A percentile compares a stretch with the other conserved stretches of the same genome.
Conservation (phyloP, 2,888 invertebrate genomes). For the Synergus japonicus region DNA sequence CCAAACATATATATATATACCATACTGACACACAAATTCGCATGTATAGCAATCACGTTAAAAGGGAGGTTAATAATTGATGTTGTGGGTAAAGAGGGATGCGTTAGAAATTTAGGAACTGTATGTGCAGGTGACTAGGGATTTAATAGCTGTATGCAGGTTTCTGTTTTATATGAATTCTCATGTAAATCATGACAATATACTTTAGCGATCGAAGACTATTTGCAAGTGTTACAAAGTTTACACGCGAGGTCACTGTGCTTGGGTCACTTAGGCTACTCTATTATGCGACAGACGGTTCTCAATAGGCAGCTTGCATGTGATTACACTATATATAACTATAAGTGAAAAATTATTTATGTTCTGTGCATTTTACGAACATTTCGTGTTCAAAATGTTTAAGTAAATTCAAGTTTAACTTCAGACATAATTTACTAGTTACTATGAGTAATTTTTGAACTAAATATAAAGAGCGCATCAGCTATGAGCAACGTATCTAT, state of each 20-base stretch:
- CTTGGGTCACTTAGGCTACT: constrained; percentile 52
- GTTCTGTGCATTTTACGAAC: not conserved
- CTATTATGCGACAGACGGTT: constrained; percentile 59
- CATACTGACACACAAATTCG: constrained; percentile 40
- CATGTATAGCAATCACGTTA: constrained; percentile 42
- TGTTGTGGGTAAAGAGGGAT: not conserved
- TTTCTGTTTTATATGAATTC: constrained; percentile 7
- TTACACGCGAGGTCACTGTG: constrained; percentile 67
- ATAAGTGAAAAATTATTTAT: not conserved
- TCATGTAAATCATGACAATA: constrained; percentile 28
- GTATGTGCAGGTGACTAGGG: not conserved
- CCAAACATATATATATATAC: not conserved
- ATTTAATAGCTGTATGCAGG: constrained; percentile 8
- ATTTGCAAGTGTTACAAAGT: constrained; percentile 66
- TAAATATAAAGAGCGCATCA: too few relatives aligned
- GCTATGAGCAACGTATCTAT: too few relatives aligned
- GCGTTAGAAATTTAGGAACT: constrained; percentile 17
- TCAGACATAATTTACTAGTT: not conserved
- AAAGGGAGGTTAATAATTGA: constrained; percentile 38
- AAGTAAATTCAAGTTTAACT: not conserved
- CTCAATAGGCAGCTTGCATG: not conserved
- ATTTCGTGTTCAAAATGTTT: not conserved
- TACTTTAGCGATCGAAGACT: constrained; percentile 41
- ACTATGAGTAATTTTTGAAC: too few relatives aligned
- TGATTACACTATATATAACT: not conserved